Conservation (phyloP, 2,888 invertebrate genomes). For the Temnothorax rugatulus region DNA sequence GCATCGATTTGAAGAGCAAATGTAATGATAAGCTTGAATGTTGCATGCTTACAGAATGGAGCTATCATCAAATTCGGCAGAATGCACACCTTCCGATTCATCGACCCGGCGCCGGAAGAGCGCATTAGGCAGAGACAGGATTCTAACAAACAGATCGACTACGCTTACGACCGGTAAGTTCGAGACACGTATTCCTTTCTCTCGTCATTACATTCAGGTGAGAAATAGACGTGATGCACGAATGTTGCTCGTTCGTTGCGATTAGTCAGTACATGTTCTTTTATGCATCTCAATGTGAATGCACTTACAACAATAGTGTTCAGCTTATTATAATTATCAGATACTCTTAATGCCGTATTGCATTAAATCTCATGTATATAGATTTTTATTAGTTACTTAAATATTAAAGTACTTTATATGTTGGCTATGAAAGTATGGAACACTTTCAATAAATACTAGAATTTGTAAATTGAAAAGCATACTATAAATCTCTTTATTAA, state of each 20-base stretch:
- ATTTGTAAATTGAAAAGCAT: neutral
- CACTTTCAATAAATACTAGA: neutral
- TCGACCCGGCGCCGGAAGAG: slow-evolving; percentile 94
- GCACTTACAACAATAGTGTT: slow-evolving; percentile 5
- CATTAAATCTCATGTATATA: neutral
- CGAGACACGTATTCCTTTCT: neutral
- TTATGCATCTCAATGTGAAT: neutral
- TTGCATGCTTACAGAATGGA: slow-evolving; percentile 89
- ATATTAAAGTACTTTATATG: neutral
- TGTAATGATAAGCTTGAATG: neutral
- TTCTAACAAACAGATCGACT: slow-evolving; percentile 91
- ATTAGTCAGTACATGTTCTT: neutral
- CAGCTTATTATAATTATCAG: neutral
- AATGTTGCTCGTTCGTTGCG: slow-evolving; percentile 36
- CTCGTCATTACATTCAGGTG: neutral
- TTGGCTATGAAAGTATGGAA: neutral
- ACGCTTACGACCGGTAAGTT: slow-evolving; percentile 93
- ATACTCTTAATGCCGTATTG: neutral
- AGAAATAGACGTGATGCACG: slow-evolving; percentile 19
- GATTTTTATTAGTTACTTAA: neutral
- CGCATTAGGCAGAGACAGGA: slow-evolving; percentile 92
- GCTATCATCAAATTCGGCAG: slow-evolving; percentile 95
- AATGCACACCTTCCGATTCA: slow-evolving; percentile 94
- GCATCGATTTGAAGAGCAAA: neutral
- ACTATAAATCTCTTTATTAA: neutral